phyloP scores from a whole-genome alignment of 2,113 vertebrate genomes.

The Psettodes erumei region DNA sequence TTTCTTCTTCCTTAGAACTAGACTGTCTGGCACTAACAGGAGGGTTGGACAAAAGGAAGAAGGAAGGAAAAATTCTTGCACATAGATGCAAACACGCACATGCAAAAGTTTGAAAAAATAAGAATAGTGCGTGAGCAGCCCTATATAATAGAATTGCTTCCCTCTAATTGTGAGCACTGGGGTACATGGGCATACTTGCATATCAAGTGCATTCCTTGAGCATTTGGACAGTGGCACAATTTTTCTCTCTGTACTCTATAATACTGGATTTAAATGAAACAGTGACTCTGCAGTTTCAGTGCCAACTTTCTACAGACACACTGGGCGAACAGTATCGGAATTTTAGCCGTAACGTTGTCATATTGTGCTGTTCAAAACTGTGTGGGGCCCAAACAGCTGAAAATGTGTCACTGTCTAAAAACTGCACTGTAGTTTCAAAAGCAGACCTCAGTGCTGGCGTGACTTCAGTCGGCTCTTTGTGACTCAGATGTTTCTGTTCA shows the following conservation, averaged over 20 bases:
- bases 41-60: neutral
- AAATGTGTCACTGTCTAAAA: conserved; percentile 39
- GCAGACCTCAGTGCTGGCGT: conserved; percentile 54
- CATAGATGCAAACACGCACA: neutral
- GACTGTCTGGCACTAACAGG: neutral
- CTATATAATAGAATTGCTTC: neutral
- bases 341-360: neutral
- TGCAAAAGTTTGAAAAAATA: conserved; percentile 1
- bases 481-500: conserved; percentile 48
- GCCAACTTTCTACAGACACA: neutral
- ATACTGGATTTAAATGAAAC: conserved; percentile 9
- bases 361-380: neutral
- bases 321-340: neutral
- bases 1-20: neutral
- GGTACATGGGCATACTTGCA: neutral
- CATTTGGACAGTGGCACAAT: neutral
- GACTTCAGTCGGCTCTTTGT: conserved; percentile 49
- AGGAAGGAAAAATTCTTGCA: too few species aligned
- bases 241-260: neutral
- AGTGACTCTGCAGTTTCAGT: neutral
- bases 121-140: neutral
- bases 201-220: neutral
- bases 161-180: neutral
- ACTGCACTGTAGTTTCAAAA: conserved; percentile 30
- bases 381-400: conserved; percentile 9